phyloP scores from a whole-genome alignment of 2,888 invertebrate species.

The Eristalinus sepulchralis region DNA sequence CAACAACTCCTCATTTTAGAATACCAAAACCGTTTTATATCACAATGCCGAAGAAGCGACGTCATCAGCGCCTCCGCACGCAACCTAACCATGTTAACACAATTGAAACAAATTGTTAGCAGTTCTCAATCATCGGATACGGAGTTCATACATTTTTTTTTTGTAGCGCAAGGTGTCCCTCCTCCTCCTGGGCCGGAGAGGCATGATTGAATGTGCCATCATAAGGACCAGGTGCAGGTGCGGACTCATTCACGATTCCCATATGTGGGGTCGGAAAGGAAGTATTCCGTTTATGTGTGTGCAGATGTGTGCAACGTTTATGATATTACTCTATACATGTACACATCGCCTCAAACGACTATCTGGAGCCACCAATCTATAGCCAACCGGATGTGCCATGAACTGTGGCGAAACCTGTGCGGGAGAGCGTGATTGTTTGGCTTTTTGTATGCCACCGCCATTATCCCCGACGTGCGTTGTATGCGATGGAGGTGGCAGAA shows the following conservation, averaged over 20 bases:
- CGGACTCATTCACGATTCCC: not conserved
- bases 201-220: constrained; percentile 42
- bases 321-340: constrained; percentile 17
- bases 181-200: not conserved
- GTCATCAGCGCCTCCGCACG: constrained; percentile 5
- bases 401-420: constrained; percentile 45
- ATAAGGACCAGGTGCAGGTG: constrained; percentile 3
- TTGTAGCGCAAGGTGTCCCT: not conserved
- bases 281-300: constrained; percentile 18
- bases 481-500: constrained; percentile 35
- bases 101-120: constrained; percentile 61
- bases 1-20: not conserved
- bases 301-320: constrained; percentile 24
- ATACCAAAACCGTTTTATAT: constrained; percentile 7
- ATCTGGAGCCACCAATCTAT: constrained; percentile 33
- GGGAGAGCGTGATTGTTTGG: constrained; percentile 45
- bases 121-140: constrained; percentile 47
- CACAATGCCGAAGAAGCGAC: not conserved
- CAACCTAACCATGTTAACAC: constrained; percentile 39
- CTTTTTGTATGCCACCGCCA: constrained; percentile 44
- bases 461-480: constrained; percentile 50
- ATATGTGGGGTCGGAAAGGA: constrained; percentile 11
- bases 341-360: constrained; percentile 35
- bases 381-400: constrained; percentile 34
- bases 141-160: constrained; percentile 1